phyloP scores from a whole-genome alignment of 2,888 invertebrate species.

The Diarsia brunnea region DNA sequence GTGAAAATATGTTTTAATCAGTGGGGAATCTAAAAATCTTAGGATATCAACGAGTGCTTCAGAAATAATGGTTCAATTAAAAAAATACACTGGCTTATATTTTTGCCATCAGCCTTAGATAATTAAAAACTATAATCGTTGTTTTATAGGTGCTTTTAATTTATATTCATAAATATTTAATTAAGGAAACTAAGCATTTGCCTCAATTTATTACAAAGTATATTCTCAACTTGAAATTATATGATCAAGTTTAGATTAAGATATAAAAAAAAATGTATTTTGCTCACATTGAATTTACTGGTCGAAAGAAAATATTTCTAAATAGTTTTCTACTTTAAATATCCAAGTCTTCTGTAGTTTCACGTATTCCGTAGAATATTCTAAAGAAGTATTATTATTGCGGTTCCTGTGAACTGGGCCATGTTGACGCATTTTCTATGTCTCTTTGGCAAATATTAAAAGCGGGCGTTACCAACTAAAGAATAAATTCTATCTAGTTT shows the following conservation, averaged over 20 bases:
- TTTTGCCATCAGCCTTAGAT: constrained; percentile 24
- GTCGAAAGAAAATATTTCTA: constrained; percentile 36
- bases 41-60: constrained; percentile 24
- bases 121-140: constrained; percentile 8
- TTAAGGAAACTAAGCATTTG: constrained; percentile 45
- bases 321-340: constrained; percentile 42
- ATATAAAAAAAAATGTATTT: constrained; percentile 33
- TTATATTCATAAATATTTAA: constrained; percentile 35
- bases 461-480: constrained; percentile 9
- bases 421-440: constrained; percentile 48
- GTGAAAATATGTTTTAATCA: constrained; percentile 47
- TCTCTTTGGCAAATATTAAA: not conserved
- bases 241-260: constrained; percentile 49
- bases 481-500: not conserved
- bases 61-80: constrained; percentile 57
- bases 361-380: constrained; percentile 51
- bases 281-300: constrained; percentile 44
- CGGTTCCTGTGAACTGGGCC: constrained; percentile 22
- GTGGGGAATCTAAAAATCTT: constrained; percentile 10
- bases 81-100: constrained; percentile 14
- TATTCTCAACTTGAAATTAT: constrained; percentile 54
- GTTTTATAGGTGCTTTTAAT: constrained; percentile 61
- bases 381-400: constrained; percentile 45
- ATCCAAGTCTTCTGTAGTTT: constrained; percentile 43
- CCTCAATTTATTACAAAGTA: constrained; percentile 54